These are phyloP conservation scores for Melanaphis sacchari DNA, from an alignment of 1,140 invertebrate species.

Conservation along the genomic window DNA sequence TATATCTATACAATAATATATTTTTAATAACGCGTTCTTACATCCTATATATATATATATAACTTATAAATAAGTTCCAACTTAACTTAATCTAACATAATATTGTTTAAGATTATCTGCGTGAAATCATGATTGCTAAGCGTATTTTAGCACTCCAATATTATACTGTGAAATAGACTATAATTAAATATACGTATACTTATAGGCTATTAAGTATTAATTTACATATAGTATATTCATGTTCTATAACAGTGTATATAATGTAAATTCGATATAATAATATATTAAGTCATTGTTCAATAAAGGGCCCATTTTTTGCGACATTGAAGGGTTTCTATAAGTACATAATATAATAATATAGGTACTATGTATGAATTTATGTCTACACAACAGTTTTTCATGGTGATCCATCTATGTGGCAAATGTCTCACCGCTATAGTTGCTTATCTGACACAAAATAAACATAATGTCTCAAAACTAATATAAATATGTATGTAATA, in stretches of 20 bases:
- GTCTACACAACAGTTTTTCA: neutral
- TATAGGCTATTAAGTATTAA: neutral
- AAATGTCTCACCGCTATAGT: neutral
- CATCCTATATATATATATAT: too few relatives aligned
- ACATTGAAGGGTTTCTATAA: neutral
- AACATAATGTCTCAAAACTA: neutral
- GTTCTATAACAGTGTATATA: neutral
- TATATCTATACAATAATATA: neutral
- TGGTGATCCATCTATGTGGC: neutral
- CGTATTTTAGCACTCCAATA: neutral
- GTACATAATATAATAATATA: neutral
- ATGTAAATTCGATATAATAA: neutral
- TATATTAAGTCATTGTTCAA: conserved; percentile 17
- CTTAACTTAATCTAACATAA: too few relatives aligned
- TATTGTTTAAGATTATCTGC: neutral
- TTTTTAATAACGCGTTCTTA: neutral
- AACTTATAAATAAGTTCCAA: neutral
- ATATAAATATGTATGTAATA: neutral
- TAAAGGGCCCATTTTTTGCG: neutral
- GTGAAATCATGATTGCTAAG: neutral
- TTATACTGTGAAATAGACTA: neutral
- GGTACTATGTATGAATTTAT: neutral
- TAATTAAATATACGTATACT: neutral
- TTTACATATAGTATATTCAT: neutral
- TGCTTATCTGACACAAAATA: neutral